Conservation (phyloP, 2,797 vertebrate genomes). For the Anguilla pacifica region DNA sequence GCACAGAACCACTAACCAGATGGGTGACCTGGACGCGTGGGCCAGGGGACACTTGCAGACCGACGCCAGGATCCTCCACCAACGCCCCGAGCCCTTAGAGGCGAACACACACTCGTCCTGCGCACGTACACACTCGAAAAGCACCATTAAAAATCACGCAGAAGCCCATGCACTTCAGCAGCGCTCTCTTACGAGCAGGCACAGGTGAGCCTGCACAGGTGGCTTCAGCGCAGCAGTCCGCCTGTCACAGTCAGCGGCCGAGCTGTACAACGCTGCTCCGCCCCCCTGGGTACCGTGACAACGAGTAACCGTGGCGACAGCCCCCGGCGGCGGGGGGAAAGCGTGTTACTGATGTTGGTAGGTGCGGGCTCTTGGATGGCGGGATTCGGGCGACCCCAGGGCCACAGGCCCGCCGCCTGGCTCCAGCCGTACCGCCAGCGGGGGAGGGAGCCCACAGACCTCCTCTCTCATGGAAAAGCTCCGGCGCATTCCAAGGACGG, state of each 20-base stretch:
- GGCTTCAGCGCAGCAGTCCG: not conserved
- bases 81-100: not conserved
- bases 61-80: not conserved
- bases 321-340: not conserved
- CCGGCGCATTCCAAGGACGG: slow-evolving; percentile 36
- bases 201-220: not conserved
- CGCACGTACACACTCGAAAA: not conserved
- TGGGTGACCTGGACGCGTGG: not conserved
- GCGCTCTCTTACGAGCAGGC: not conserved
- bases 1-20: not conserved
- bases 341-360: slow-evolving; percentile 14
- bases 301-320: not conserved
- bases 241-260: slow-evolving; percentile 3
- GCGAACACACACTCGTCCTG: not conserved
- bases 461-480: slow-evolving; percentile 31
- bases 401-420: slow-evolving; percentile 40
- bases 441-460: not conserved
- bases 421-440: slow-evolving; percentile 35
- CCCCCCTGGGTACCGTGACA: not conserved
- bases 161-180: not conserved
- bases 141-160: not conserved
- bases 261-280: not conserved
- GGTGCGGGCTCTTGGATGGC: slow-evolving; percentile 22
- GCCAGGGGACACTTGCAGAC: not conserved
- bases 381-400: slow-evolving; percentile 29